Percentiles rank a stretch among this genome's conserved stretches.
Evolutionary conservation across 2,113 vertebrate genomes (phyloP).

Genomic region (Salvator merianae): DNA sequence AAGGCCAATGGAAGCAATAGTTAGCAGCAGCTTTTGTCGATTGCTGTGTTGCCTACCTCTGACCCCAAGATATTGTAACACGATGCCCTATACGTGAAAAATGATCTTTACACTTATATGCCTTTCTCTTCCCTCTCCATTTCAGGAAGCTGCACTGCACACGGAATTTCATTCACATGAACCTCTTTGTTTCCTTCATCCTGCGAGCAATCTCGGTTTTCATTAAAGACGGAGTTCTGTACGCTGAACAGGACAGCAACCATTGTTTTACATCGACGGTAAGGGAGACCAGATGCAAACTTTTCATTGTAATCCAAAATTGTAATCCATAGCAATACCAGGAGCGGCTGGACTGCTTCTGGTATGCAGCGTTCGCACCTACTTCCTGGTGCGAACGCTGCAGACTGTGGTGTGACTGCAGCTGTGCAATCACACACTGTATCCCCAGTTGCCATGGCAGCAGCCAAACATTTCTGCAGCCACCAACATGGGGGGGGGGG

Average conservation of each 20-base stretch:
- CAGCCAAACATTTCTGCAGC: too few relatives aligned
- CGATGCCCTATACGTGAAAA: background rate
- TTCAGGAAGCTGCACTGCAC: conserved; percentile 96
- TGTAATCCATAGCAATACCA: too few relatives aligned
- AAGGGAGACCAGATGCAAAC: conserved; percentile 41
- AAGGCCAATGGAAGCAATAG: too few relatives aligned
- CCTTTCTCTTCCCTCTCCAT: background rate
- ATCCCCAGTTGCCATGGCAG: too few relatives aligned
- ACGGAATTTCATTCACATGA: conserved; percentile 99
- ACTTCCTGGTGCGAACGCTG: too few relatives aligned
- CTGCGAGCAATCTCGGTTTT: conserved; percentile 95
- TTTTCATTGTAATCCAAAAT: too few relatives aligned
- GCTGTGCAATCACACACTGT: too few relatives aligned
- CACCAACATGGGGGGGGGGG: too few relatives aligned
- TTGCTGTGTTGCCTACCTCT: background rate
- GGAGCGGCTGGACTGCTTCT: too few relatives aligned
- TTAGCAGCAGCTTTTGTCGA: too few relatives aligned
- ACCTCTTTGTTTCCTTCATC: conserved; percentile 96
- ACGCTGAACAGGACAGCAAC: conserved; percentile 89
- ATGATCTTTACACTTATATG: background rate
- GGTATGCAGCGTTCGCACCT: too few relatives aligned
- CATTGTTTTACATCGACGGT: conserved; percentile 91
- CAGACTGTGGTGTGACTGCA: too few relatives aligned
- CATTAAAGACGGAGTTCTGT: conserved; percentile 95
- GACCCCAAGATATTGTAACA: background rate